Evolutionary conservation across 1,140 invertebrate genomes (phyloP).

Genomic region (Aphelinus certus): DNA sequence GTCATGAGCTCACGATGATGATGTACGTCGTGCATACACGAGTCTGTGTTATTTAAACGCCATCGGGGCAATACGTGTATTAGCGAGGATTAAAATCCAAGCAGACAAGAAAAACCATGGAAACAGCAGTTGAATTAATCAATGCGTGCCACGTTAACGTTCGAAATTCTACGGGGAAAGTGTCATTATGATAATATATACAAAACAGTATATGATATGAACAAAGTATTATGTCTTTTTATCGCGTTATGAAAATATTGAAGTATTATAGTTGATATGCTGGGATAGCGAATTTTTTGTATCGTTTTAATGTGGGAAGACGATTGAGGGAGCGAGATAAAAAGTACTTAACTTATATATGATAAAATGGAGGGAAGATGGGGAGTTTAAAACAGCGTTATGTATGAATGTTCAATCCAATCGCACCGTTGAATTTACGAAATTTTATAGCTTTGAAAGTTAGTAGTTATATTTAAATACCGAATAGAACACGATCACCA

Average conservation of each 20-base stretch:
- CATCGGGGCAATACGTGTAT: not conserved
- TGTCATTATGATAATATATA: constrained; percentile 14
- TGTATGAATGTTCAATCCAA: constrained; percentile 33
- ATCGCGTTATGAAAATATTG: constrained; percentile 29
- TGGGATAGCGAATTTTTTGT: constrained; percentile 30
- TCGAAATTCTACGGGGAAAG: constrained; percentile 26
- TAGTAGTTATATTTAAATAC: not conserved
- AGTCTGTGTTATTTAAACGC: constrained; percentile 6
- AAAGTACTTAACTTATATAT: constrained; percentile 27
- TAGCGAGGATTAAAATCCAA: not conserved
- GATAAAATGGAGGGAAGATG: constrained; percentile 25
- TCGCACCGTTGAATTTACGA: constrained; percentile 31
- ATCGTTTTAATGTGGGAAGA: constrained; percentile 16
- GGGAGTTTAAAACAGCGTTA: constrained; percentile 16
- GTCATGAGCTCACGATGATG: not conserved
- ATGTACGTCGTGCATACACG: constrained; percentile 1
- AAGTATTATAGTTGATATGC: constrained; percentile 17
- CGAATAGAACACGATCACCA: no score
- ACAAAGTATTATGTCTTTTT: constrained; percentile 33
- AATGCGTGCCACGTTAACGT: constrained; percentile 14
- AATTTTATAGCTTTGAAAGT: constrained; percentile 27
- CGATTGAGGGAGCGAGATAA: constrained; percentile 23
- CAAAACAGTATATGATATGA: constrained; percentile 18
- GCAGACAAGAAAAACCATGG: not conserved
- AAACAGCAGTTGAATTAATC: not conserved